Conservation (phyloP, 2,113 vertebrate species). For the Pseudopodoces humilis region DNA sequence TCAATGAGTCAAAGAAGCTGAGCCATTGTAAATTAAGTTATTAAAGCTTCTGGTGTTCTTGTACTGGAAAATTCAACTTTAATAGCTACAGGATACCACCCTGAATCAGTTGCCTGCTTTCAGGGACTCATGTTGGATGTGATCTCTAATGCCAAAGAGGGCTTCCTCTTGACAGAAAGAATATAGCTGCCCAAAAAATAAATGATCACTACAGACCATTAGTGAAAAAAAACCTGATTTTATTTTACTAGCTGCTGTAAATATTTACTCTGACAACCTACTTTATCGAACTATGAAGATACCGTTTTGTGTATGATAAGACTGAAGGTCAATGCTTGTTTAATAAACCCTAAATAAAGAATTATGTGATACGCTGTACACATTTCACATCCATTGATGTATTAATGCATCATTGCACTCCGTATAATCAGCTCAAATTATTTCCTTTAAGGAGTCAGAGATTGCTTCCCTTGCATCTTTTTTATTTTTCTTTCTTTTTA, state of each 20-base stretch:
- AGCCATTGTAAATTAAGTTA: not conserved
- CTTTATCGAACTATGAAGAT: constrained; percentile 31
- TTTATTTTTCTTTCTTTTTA: not conserved
- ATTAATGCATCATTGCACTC: constrained; percentile 11
- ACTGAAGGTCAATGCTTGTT: constrained; percentile 47
- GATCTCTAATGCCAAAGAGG: not conserved
- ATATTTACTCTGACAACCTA: constrained; percentile 54
- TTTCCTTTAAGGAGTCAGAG: constrained; percentile 14
- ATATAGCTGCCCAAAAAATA: constrained; percentile 7
- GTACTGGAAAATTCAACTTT: not conserved
- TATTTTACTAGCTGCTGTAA: constrained; percentile 47
- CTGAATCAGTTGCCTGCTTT: not conserved
- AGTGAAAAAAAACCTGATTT: constrained; percentile 55
- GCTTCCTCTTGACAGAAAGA: not conserved
- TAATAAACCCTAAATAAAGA: constrained; percentile 65
- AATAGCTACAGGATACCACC: not conserved
- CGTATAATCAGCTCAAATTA: constrained; percentile 16
- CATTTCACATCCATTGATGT: constrained; percentile 32
- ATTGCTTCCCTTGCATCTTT: not conserved
- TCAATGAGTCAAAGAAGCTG: not conserved
- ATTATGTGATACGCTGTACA: constrained; percentile 43
- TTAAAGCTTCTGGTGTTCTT: not conserved
- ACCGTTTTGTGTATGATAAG: constrained; percentile 35
- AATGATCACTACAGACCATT: constrained; percentile 40
- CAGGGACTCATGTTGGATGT: not conserved